These are phyloP conservation scores for Harmothoe impar DNA, from an alignment of 2,888 invertebrate genomes.

Conservation along the genomic window DNA sequence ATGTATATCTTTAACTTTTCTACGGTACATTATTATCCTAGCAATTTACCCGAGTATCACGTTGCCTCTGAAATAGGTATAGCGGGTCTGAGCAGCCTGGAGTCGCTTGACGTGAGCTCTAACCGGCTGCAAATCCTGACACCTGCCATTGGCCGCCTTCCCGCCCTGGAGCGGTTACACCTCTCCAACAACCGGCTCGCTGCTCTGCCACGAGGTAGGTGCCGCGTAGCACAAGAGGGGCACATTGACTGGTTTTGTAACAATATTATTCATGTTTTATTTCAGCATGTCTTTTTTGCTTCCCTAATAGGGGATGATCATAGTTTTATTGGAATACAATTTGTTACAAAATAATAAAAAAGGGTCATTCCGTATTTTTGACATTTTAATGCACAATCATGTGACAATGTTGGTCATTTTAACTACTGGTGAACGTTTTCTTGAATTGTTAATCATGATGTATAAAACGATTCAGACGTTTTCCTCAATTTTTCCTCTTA, in stretches of 20 bases:
- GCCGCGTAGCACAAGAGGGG: not conserved
- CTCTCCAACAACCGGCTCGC: constrained; percentile 68
- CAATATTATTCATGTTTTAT: not conserved
- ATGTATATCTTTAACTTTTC: too few relatives aligned
- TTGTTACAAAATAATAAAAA: too few relatives aligned
- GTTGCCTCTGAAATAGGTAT: constrained; percentile 67
- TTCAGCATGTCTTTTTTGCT: not conserved
- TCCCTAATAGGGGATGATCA: too few relatives aligned
- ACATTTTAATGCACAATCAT: too few relatives aligned
- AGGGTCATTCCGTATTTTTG: not conserved
- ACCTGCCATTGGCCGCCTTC: constrained; percentile 65
- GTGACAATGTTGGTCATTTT: too few relatives aligned
- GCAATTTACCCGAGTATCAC: too few relatives aligned
- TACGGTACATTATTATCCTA: too few relatives aligned
- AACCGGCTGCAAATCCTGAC: constrained; percentile 69
- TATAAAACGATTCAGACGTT: too few relatives aligned
- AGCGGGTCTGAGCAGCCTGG: constrained; percentile 67
- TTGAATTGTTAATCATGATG: too few relatives aligned
- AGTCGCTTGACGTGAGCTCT: constrained; percentile 67
- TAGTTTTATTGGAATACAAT: too few relatives aligned
- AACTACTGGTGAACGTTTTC: too few relatives aligned
- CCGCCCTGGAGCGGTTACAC: constrained; percentile 66
- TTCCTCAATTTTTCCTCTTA: not conserved
- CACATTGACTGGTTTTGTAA: constrained; percentile 40
- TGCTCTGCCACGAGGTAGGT: constrained; percentile 67